Evolutionary conservation across 2,888 invertebrate species (phyloP).

Genomic region (Metalampra italica): DNA sequence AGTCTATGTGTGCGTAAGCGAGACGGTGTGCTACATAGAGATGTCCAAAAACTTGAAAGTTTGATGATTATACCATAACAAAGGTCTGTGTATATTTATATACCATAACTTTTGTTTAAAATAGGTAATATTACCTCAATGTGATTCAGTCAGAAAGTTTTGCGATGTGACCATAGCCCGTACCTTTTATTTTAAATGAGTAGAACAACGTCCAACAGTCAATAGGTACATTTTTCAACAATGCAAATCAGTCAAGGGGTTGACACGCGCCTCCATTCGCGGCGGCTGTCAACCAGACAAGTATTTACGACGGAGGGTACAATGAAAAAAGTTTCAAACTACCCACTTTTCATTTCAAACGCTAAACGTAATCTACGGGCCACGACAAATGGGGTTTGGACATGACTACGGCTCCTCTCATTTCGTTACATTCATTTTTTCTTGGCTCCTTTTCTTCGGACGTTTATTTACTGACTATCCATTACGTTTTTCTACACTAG

Average conservation of each 20-base stretch:
- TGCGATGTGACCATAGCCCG: no score
- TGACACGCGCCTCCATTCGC: slow-evolving; percentile 41
- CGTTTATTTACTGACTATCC: background rate
- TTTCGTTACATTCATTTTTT: slow-evolving; percentile 20
- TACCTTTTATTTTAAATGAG: no score
- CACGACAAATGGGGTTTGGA: slow-evolving; percentile 58
- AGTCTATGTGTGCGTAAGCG: no score
- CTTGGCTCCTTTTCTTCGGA: slow-evolving; percentile 15
- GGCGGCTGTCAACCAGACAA: slow-evolving; percentile 35
- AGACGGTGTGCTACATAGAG: no score
- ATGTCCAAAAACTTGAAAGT: no score
- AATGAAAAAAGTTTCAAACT: slow-evolving; percentile 56
- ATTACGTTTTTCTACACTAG: background rate
- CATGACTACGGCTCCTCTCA: slow-evolving; percentile 50
- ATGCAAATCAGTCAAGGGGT: slow-evolving; percentile 63
- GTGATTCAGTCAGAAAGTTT: no score
- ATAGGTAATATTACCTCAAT: no score
- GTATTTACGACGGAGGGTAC: slow-evolving; percentile 52
- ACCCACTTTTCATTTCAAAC: slow-evolving; percentile 69
- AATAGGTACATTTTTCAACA: slow-evolving; percentile 28
- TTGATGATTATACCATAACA: no score
- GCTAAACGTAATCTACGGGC: slow-evolving; percentile 57
- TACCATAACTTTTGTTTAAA: no score
- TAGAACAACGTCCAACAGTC: background rate
- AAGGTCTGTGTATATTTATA: no score